Evolutionary conservation across 2,888 invertebrate species (phyloP).

Genomic region (Ochropacha duplaris): DNA sequence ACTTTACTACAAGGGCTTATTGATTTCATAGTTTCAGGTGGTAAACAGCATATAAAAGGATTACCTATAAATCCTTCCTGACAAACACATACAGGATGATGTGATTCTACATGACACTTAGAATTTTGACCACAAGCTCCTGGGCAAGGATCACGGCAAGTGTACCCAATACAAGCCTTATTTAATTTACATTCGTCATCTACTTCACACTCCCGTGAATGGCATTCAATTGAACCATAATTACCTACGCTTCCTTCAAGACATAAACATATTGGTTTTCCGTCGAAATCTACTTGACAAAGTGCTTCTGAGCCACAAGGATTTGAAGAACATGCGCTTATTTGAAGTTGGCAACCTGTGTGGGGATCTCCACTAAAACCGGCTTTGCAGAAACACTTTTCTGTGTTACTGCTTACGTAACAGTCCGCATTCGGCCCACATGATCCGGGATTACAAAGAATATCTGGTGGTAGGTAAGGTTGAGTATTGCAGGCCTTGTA

Average conservation of each 20-base stretch:
- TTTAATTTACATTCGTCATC: constrained; percentile 89
- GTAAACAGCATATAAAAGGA: constrained; percentile 88
- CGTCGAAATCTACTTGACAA: constrained; percentile 86
- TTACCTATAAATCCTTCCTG: constrained; percentile 88
- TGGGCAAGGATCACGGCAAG: constrained; percentile 91
- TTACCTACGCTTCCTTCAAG: constrained; percentile 90
- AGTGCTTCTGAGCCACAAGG: constrained; percentile 91
- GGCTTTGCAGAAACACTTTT: constrained; percentile 91
- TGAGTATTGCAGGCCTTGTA: constrained; percentile 88
- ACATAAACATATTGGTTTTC: constrained; percentile 88
- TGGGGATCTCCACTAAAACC: constrained; percentile 92
- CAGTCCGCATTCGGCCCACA: constrained; percentile 93
- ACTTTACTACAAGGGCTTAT: constrained; percentile 88
- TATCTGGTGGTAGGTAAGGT: constrained; percentile 77
- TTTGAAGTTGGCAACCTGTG: constrained; percentile 87
- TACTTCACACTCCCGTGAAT: constrained; percentile 90
- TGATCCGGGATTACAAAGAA: constrained; percentile 91
- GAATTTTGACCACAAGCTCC: constrained; percentile 91
- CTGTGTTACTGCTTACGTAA: constrained; percentile 90
- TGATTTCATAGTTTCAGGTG: constrained; percentile 78
- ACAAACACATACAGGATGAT: constrained; percentile 91
- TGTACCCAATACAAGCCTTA: constrained; percentile 90
- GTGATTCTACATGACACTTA: constrained; percentile 88
- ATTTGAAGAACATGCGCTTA: constrained; percentile 89
- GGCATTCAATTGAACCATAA: constrained; percentile 87